Evolutionary conservation across 1,140 invertebrate species (phyloP).

Genomic region (Plutomurus gul): DNA sequence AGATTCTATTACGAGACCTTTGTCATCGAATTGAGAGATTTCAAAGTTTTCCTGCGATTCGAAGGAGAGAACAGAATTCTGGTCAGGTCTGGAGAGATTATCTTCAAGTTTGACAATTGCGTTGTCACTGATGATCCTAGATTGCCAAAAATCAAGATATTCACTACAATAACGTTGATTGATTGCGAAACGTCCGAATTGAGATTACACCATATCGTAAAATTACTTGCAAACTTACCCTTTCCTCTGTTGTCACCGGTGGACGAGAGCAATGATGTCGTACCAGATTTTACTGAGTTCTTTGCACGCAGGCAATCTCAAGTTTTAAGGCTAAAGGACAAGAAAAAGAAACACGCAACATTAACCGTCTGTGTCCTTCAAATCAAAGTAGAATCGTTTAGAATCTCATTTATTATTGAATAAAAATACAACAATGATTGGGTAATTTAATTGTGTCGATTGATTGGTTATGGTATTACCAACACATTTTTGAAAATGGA

Average conservation of each 20-base stretch:
- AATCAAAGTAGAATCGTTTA: not conserved
- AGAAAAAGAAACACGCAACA: not conserved
- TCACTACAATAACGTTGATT: not conserved
- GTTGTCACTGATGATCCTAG: not conserved
- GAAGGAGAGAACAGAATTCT: not conserved
- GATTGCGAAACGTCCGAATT: not conserved
- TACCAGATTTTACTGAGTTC: not conserved
- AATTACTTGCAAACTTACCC: not conserved
- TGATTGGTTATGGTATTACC: too few species aligned
- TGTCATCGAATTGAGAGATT: not conserved
- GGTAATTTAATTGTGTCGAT: too few species aligned
- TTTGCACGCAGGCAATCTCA: not conserved
- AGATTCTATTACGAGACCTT: not conserved
- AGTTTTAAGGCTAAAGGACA: not conserved
- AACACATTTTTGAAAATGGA: too few species aligned
- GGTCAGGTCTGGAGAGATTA: not conserved
- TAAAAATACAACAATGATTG: too few species aligned
- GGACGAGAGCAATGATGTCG: not conserved
- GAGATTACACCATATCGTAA: not conserved
- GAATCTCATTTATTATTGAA: not conserved
- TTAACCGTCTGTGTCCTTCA: not conserved
- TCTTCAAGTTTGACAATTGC: not conserved
- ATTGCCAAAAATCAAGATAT: not conserved
- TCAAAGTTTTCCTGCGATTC: not conserved
- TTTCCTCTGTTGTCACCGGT: not conserved